phyloP scores from a whole-genome alignment of 2,888 invertebrate species.

The Cantharis rustica region DNA sequence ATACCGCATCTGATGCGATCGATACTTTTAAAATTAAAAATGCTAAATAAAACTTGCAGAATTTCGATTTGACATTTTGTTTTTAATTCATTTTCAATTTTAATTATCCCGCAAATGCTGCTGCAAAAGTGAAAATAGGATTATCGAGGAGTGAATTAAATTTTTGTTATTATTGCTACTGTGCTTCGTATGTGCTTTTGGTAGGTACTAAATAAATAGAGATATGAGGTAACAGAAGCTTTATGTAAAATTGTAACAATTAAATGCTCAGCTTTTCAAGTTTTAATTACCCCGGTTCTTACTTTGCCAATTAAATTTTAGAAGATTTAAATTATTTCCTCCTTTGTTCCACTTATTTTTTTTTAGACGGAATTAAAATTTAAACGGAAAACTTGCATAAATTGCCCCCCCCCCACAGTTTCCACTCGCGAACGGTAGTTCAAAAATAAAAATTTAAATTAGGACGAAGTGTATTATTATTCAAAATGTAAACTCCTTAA shows the following conservation, averaged over 20 bases:
- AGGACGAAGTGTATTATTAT: slow-evolving; percentile 24
- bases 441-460: slow-evolving; percentile 20
- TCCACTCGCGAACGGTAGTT: background rate
- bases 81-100: background rate
- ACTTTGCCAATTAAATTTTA: background rate
- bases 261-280: background rate
- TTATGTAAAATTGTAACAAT: background rate
- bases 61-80: background rate
- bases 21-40: background rate
- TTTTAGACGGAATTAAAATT: background rate
- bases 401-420: background rate
- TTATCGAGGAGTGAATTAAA: background rate
- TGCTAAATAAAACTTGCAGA: background rate
- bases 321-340: background rate
- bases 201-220: background rate
- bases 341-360: background rate
- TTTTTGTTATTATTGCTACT: background rate
- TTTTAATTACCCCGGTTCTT: background rate
- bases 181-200: background rate
- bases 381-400: background rate
- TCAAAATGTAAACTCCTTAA: slow-evolving; percentile 16
- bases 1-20: background rate
- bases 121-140: background rate
- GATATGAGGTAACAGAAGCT: background rate
- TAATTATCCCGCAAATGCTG: background rate